Evolutionary conservation across 37 sponge, comb jelly and placozoan species (phyloP).

Genomic region (Crambe crambe): DNA sequence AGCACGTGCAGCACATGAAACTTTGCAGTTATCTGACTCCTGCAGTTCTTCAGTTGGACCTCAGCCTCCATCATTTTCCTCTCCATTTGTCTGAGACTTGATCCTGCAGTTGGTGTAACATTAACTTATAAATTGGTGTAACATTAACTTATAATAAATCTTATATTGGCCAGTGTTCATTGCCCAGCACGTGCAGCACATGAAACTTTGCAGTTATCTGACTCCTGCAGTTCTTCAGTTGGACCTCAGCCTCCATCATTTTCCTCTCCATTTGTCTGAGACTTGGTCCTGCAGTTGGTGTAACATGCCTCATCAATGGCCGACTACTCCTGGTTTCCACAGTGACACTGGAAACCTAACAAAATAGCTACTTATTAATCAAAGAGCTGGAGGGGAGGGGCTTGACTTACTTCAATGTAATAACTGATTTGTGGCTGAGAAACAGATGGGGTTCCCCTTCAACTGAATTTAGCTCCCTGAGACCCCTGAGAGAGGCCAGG

Average conservation of each 20-base stretch:
- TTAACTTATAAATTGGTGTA: too few relatives aligned
- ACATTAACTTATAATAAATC: too few relatives aligned
- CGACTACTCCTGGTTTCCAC: neutral
- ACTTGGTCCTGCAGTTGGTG: constrained; percentile 17
- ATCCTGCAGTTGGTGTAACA: constrained; percentile 11
- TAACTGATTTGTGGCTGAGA: neutral
- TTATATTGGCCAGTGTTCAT: too few relatives aligned
- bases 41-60: constrained; percentile 18
- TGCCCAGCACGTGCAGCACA: too few relatives aligned
- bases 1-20: too few relatives aligned
- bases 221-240: constrained; percentile 12
- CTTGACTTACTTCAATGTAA: too few relatives aligned
- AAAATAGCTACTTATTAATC: neutral
- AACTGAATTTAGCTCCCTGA: neutral
- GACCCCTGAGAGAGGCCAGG: neutral
- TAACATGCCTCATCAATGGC: constrained; percentile 21
- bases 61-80: constrained; percentile 19
- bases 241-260: constrained; percentile 16
- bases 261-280: constrained; percentile 19
- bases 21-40: constrained; percentile 9
- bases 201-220: constrained; percentile 22
- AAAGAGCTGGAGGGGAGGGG: constrained; percentile 1
- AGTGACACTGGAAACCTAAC: neutral
- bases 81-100: constrained; percentile 17
- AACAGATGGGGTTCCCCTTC: constrained; percentile 32